phyloP scores from a whole-genome alignment of 2,888 invertebrate species.

The Melanotus villosus region DNA sequence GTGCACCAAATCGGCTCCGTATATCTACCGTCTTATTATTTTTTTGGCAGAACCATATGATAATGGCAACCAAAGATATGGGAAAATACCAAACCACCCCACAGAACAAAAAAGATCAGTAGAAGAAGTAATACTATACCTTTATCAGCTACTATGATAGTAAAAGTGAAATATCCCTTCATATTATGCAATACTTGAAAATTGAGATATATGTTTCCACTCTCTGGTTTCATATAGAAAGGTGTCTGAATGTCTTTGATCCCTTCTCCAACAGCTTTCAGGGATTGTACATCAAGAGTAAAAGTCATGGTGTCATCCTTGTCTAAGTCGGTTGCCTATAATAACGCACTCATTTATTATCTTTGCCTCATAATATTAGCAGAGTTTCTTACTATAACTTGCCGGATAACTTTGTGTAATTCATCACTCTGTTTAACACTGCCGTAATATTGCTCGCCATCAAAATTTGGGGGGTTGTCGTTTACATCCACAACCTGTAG shows the following conservation, averaged over 20 bases:
- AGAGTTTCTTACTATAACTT: conserved; percentile 23
- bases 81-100: too few species aligned
- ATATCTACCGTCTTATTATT: too few species aligned
- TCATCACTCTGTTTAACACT: conserved; percentile 64
- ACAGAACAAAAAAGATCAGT: too few species aligned
- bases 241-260: conserved; percentile 65
- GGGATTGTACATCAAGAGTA: conserved; percentile 44
- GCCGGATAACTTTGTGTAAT: conserved; percentile 13
- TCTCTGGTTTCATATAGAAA: conserved; percentile 62
- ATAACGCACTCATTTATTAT: conserved; percentile 24
- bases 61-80: too few species aligned
- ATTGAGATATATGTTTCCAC: conserved; percentile 60
- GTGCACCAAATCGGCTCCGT: too few species aligned
- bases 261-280: conserved; percentile 62
- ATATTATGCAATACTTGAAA: conserved; percentile 71
- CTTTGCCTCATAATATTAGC: conserved; percentile 14
- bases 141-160: conserved; percentile 71
- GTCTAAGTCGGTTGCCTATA: conserved; percentile 72
- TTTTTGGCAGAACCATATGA: too few species aligned
- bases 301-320: conserved; percentile 55
- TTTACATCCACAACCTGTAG: conserved; percentile 74
- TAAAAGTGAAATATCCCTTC: conserved; percentile 75
- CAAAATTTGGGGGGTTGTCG: conserved; percentile 73
- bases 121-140: too few species aligned
- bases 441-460: conserved; percentile 63